A percentile compares a stretch with the other conserved stretches of the same genome.
Evolutionary conservation across 2,888 invertebrate genomes (phyloP).

Genomic region (Rhodophaea formosa): DNA sequence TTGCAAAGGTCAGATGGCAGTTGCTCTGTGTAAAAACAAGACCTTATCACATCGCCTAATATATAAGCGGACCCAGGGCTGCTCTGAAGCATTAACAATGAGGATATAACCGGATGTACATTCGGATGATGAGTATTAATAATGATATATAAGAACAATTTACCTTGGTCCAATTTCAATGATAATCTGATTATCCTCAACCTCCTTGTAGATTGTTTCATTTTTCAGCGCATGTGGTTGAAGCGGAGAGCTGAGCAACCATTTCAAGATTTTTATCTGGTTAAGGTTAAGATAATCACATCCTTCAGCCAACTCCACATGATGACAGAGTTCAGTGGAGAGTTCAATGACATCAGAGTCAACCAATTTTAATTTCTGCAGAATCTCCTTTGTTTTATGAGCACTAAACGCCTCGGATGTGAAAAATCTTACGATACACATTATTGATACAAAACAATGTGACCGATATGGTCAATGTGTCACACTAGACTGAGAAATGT

Average conservation of each 20-base stretch:
- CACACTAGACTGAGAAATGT: slow-evolving; percentile 35
- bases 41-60: no score
- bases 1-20: no score
- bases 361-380: slow-evolving; percentile 76
- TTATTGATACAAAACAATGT: slow-evolving; percentile 40
- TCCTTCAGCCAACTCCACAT: slow-evolving; percentile 83
- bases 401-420: slow-evolving; percentile 82
- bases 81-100: no score
- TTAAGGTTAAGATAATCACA: slow-evolving; percentile 76
- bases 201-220: slow-evolving; percentile 70
- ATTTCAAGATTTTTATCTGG: slow-evolving; percentile 85
- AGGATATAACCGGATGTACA: no score
- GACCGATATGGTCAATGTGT: slow-evolving; percentile 33
- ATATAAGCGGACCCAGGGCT: no score
- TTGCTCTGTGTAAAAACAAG: no score
- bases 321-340: slow-evolving; percentile 90
- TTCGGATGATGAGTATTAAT: not conserved
- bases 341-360: slow-evolving; percentile 74
- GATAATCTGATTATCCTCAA: slow-evolving; percentile 66
- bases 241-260: slow-evolving; percentile 89
- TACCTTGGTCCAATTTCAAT: slow-evolving; percentile 95
- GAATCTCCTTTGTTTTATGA: slow-evolving; percentile 81
- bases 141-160: slow-evolving; percentile 2
- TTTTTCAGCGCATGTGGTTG: slow-evolving; percentile 80
- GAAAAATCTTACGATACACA: slow-evolving; percentile 83